Evolutionary conservation across 1,140 invertebrate species (phyloP).

Genomic region (Agrypnia vestita): DNA sequence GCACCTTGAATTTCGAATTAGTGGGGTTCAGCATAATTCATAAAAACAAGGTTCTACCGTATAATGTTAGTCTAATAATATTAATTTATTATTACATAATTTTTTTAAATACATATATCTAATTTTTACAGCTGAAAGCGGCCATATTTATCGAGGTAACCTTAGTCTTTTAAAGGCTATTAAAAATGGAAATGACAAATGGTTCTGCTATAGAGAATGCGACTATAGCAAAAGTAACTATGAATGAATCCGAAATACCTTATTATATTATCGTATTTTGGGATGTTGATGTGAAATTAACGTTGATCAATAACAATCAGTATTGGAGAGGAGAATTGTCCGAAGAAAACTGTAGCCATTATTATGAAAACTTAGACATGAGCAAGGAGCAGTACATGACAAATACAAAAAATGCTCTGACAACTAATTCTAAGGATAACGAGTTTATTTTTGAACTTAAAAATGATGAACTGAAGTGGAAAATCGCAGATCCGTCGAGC

Average conservation of each 20-base stretch:
- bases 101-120: too few relatives aligned
- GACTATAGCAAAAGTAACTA: slow-evolving; percentile 46
- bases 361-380: slow-evolving; percentile 39
- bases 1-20: too few relatives aligned
- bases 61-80: too few relatives aligned
- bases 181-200: not conserved
- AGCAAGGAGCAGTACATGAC: slow-evolving; percentile 47
- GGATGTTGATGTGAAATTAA: slow-evolving; percentile 40
- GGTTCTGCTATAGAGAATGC: not conserved
- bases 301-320: slow-evolving; percentile 42
- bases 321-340: slow-evolving; percentile 42
- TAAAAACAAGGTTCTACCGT: too few relatives aligned
- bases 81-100: too few relatives aligned
- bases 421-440: not conserved
- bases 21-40: too few relatives aligned
- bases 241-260: slow-evolving; percentile 35
- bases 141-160: too few relatives aligned
- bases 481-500: slow-evolving; percentile 22
- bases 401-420: slow-evolving; percentile 42
- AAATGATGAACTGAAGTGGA: slow-evolving; percentile 40
- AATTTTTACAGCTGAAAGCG: too few relatives aligned
- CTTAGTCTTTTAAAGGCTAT: not conserved
- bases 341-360: slow-evolving; percentile 43
- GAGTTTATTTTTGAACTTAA: slow-evolving; percentile 41
- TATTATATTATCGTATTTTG: slow-evolving; percentile 48